A percentile compares a stretch with the other conserved stretches of the same genome.
These are phyloP conservation scores for Eupeodes luniger DNA, from an alignment of 2,888 invertebrate genomes.

Conservation along the genomic window DNA sequence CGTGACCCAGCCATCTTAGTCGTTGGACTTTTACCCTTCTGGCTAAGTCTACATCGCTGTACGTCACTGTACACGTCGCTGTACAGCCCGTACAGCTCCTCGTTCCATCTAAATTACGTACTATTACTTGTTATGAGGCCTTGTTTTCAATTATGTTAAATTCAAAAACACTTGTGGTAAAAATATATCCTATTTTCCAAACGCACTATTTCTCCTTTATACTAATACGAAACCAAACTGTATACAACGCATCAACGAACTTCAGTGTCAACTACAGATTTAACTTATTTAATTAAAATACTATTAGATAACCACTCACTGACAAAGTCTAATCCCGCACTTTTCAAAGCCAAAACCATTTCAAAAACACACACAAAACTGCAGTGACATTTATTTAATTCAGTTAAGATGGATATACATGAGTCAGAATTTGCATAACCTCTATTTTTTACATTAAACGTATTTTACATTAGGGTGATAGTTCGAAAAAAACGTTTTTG, in stretches of 20 bases:
- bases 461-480: not conserved
- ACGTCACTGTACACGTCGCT: too few species aligned
- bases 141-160: too few species aligned
- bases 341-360: slow-evolving; percentile 17
- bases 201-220: too few species aligned
- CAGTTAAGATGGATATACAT: not conserved
- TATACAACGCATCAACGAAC: not conserved
- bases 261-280: not conserved
- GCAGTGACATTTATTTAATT: slow-evolving; percentile 40
- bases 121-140: too few species aligned
- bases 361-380: slow-evolving; percentile 39
- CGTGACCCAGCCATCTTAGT: too few species aligned
- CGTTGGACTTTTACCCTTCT: too few species aligned
- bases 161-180: too few species aligned
- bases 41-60: too few species aligned
- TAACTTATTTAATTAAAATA: slow-evolving; percentile 54
- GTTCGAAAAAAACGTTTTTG: too few species aligned
- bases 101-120: too few species aligned
- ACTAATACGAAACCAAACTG: not conserved
- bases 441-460: not conserved
- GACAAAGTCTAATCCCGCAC: slow-evolving; percentile 42
- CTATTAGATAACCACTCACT: slow-evolving; percentile 48
- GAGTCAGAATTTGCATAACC: slow-evolving; percentile 62
- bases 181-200: too few species aligned
- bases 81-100: too few species aligned